These are phyloP conservation scores for Mionectes olivaceus DNA, from an alignment of 2,797 vertebrate species.

Conservation along the genomic window DNA sequence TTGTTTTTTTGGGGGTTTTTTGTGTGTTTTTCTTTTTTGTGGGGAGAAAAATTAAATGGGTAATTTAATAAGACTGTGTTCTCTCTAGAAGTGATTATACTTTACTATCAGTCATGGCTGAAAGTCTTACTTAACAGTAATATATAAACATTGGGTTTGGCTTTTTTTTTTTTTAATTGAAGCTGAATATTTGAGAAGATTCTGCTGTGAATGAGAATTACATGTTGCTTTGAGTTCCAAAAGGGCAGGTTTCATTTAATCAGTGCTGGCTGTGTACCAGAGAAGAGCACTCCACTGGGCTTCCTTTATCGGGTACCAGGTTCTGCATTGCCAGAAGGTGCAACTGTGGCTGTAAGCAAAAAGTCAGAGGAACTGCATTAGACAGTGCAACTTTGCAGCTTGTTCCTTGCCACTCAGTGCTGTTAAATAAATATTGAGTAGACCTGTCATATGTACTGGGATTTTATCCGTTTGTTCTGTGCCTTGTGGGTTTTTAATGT, in stretches of 20 bases:
- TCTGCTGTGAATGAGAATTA: background rate
- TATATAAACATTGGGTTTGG: background rate
- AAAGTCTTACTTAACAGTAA: background rate
- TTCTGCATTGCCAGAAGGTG: background rate
- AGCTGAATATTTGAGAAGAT: background rate
- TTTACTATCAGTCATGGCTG: background rate
- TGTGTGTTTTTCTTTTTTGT: background rate
- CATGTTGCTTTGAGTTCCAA: background rate
- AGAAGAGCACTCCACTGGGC: background rate
- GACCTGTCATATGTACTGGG: background rate
- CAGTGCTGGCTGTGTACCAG: background rate
- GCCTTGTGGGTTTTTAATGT: background rate
- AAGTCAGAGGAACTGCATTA: background rate
- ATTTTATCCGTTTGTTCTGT: background rate
- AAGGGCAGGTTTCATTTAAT: background rate
- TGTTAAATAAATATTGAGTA: background rate
- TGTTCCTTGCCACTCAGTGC: background rate
- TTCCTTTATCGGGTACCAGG: background rate
- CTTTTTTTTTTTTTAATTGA: background rate
- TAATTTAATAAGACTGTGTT: background rate
- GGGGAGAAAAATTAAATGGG: background rate
- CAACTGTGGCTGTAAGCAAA: background rate
- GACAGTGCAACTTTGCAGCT: background rate
- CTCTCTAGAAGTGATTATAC: background rate
- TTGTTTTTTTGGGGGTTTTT: no score